Percentiles rank a stretch among this genome's conserved stretches.
Conservation (phyloP, 2,888 invertebrate genomes). For the Mythimna impura region DNA sequence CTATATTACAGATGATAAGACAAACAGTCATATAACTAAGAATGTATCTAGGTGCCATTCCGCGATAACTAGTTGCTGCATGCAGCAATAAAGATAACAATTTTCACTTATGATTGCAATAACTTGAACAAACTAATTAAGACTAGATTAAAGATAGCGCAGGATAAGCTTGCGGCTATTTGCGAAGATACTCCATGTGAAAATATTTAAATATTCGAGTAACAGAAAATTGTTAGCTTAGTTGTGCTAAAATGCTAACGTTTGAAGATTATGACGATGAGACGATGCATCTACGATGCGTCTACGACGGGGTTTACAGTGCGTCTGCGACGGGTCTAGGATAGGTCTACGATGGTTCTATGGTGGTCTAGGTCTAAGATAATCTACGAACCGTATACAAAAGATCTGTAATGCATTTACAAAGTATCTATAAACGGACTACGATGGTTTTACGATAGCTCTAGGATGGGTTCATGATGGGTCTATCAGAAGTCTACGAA, state of each 20-base stretch:
- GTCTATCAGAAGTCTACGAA: not conserved
- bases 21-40: constrained; percentile 5
- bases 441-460: not conserved
- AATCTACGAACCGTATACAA: too few relatives aligned
- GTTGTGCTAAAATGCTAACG: not conserved
- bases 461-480: not conserved
- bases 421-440: not conserved
- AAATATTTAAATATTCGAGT: constrained; percentile 28
- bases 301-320: not conserved
- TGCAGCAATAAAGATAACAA: constrained; percentile 45
- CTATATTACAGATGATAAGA: not conserved
- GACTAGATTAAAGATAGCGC: constrained; percentile 46
- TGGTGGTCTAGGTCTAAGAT: too few relatives aligned
- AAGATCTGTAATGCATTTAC: not conserved
- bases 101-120: constrained; percentile 50
- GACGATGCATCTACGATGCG: not conserved
- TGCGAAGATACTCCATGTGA: constrained; percentile 29
- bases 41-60: constrained; percentile 21
- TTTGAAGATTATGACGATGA: not conserved
- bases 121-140: constrained; percentile 44
- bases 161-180: constrained; percentile 48
- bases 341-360: not conserved
- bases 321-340: not conserved
- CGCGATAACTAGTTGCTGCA: constrained; percentile 7
- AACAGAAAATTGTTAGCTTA: not conserved